Conservation (phyloP, 2,888 invertebrate genomes). For the Prosapia bicincta region DNA sequence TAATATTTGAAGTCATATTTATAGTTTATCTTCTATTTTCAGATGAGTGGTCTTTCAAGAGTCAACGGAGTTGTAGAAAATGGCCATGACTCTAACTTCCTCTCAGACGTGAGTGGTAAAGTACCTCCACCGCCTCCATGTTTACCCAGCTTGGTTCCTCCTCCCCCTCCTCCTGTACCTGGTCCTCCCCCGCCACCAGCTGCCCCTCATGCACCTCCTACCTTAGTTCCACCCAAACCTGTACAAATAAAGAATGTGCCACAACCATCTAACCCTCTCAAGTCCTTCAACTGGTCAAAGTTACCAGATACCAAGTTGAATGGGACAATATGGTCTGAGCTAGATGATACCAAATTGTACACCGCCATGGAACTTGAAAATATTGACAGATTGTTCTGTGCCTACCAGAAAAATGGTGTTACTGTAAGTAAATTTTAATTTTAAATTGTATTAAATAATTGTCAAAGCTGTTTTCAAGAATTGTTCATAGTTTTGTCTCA, state of each 20-base stretch:
- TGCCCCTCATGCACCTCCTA: slow-evolving; percentile 49
- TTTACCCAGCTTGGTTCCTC: slow-evolving; percentile 54
- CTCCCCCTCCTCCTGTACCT: slow-evolving; percentile 59
- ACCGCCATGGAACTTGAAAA: slow-evolving; percentile 86
- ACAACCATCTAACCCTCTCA: slow-evolving; percentile 86
- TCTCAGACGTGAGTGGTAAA: slow-evolving; percentile 3
- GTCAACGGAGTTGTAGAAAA: slow-evolving; percentile 16
- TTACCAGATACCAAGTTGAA: slow-evolving; percentile 85
- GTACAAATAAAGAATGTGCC: slow-evolving; percentile 75
- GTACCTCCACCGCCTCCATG: slow-evolving; percentile 55
- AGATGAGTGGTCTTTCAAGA: slow-evolving; percentile 37
- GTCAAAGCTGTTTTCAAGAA: no score
- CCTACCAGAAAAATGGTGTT: slow-evolving; percentile 89
- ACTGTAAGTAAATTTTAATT: slow-evolving; percentile 49
- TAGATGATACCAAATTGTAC: slow-evolving; percentile 91
- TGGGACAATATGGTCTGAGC: slow-evolving; percentile 93
- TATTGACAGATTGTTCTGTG: slow-evolving; percentile 91
- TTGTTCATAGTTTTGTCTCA: no score
- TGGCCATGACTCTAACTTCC: slow-evolving; percentile 15
- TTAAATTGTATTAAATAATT: no score
- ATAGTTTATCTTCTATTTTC: no score
- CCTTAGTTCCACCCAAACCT: slow-evolving; percentile 40
- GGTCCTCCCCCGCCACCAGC: slow-evolving; percentile 58
- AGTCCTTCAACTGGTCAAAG: slow-evolving; percentile 98
- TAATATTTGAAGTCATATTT: no score